phyloP scores from a whole-genome alignment of 2,113 vertebrate species.

The Myiozetetes cayanensis region DNA sequence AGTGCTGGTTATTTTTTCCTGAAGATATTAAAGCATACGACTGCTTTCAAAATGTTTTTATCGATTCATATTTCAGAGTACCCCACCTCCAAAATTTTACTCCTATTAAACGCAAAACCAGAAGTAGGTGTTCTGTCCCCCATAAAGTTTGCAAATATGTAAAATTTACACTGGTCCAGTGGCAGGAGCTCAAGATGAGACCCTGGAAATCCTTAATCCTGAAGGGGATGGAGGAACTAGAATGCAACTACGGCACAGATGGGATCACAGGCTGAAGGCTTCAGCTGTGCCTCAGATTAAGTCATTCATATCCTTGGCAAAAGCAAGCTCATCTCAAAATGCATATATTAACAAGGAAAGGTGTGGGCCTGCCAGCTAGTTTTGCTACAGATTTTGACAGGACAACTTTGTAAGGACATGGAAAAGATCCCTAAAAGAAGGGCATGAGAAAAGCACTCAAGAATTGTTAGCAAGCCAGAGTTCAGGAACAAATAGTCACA shows the following conservation, averaged over 20 bases:
- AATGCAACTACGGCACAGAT: neutral
- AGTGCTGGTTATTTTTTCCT: neutral
- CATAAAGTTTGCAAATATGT: neutral
- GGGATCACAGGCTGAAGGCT: conserved; percentile 11
- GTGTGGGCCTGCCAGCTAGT: neutral
- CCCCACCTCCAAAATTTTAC: neutral
- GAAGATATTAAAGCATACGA: neutral
- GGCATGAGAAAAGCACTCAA: neutral
- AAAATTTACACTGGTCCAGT: neutral
- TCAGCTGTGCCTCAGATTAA: neutral
- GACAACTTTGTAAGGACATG: neutral
- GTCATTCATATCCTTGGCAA: neutral
- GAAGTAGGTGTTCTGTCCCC: neutral
- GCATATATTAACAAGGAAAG: neutral
- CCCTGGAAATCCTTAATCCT: neutral
- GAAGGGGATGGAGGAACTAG: neutral
- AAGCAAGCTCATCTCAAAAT: neutral
- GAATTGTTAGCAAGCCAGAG: neutral
- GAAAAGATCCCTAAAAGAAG: neutral
- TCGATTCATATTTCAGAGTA: neutral
- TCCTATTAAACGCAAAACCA: neutral
- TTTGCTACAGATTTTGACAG: neutral
- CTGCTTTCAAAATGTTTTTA: neutral
- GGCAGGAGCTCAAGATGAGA: neutral
- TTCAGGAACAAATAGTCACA: neutral